Base-by-base conservation (phyloP, 2,113 vertebrate genomes). In the Conger conger region DNA sequence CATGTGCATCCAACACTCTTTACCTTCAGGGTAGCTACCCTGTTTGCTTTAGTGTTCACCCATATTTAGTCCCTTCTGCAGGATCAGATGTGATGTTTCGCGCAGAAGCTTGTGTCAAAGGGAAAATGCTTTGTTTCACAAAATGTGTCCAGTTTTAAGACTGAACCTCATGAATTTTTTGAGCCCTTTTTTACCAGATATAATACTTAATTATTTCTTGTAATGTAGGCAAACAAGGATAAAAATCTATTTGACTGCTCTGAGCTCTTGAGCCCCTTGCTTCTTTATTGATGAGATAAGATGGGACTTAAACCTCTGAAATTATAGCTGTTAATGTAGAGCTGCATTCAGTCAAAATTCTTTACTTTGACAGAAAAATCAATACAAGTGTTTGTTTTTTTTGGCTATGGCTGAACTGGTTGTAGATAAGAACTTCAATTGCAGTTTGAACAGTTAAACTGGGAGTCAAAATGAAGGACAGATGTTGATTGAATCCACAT, bases 1-100 rank as follows among this genome's bases (percentile, higher is more conserved):
- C 80, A 84, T 85, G 82, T 83, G 79, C 76, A 73, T 42, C 80
- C 50, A 73, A 40, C 54, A 40, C 84, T n/a, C 35, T 42, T 84
- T 84, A 84, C 80, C 88, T 88, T 53, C 18, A 84, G 87, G 82
- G 84, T 84, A 50, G 78, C 85, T 81, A 78, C 33, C 53, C 85
- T 30, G 73, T 73, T 87, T 80, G 68, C 0, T 30, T 60, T 20
- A 60, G 53, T 73, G 30, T 88, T 81, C 84, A 40, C 83, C 89
- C 54, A 87, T 38, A 50, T 79, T 83, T 77, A 45, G 80, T 87
- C 7, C 85, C n/a, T 79, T 76, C 84, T 84, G 68, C 73, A 20
- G 20, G 30, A 37, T 83, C 35, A 15, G n/a, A 83, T 77, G 73
- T 84, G 77, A 45, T 73, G n/a, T 73, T 73, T 73, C 33, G 68